Conservation (phyloP, 2,113 vertebrate genomes). For the rabbit (Oryctolagus cuniculus) region DNA sequence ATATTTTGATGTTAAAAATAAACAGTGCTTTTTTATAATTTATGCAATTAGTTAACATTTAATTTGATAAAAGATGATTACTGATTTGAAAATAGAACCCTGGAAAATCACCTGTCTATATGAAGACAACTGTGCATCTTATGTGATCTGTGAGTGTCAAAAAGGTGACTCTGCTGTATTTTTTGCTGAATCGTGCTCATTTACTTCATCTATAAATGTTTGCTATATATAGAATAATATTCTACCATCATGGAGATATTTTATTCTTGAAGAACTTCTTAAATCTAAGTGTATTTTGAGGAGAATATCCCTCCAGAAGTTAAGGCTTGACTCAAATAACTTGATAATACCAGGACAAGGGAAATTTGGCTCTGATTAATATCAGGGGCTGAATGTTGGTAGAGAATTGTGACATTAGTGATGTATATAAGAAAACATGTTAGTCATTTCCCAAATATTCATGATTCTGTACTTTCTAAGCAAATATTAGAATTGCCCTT, state of each 20-base stretch:
- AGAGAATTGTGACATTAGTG: background rate
- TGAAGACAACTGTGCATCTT: background rate
- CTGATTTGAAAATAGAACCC: background rate
- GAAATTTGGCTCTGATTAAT: background rate
- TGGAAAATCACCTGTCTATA: background rate
- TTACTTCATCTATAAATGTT: background rate
- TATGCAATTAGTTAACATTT: background rate
- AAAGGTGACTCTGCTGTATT: background rate
- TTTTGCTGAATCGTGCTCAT: background rate
- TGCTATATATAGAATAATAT: background rate
- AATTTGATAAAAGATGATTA: background rate
- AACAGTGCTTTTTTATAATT: background rate
- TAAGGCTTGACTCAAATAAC: background rate
- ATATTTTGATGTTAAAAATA: background rate
- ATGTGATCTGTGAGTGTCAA: background rate
- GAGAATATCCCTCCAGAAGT: background rate
- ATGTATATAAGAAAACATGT: background rate
- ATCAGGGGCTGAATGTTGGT: no score
- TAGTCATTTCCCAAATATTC: background rate
- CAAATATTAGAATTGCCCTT: background rate
- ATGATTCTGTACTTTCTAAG: background rate
- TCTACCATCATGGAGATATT: background rate
- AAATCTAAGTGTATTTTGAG: background rate
- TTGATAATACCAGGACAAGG: background rate
- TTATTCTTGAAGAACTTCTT: background rate